These are phyloP conservation scores for Synanthedon andrenaeformis DNA, from an alignment of 2,888 invertebrate species.

Conservation along the genomic window DNA sequence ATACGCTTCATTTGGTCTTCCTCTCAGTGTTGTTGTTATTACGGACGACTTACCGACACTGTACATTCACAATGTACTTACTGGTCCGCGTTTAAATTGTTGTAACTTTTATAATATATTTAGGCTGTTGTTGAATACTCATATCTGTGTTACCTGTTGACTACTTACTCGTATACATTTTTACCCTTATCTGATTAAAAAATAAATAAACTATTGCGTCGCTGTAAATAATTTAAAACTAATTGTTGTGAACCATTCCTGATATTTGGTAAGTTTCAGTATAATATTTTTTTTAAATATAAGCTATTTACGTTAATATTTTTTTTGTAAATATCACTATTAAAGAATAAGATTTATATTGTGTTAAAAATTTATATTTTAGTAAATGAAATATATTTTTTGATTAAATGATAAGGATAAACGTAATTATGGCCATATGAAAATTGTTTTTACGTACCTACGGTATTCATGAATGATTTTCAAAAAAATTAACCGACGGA, in stretches of 20 bases:
- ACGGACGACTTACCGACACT: conserved; percentile 34
- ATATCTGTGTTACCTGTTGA: conserved; percentile 67
- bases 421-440: neutral
- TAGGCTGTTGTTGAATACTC: conserved; percentile 62
- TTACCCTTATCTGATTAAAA: conserved; percentile 33
- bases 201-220: conserved; percentile 31
- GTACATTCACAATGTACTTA: conserved; percentile 27
- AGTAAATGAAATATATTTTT: neutral
- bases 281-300: neutral
- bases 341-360: too few relatives aligned
- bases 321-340: too few relatives aligned
- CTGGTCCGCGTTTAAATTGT: conserved; percentile 44
- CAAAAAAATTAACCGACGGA: neutral
- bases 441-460: neutral
- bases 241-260: conserved; percentile 20
- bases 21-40: conserved; percentile 51
- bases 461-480: neutral
- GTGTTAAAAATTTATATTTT: neutral
- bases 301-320: too few relatives aligned
- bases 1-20: conserved; percentile 47
- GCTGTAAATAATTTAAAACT: conserved; percentile 29
- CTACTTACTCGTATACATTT: conserved; percentile 57
- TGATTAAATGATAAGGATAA: neutral
- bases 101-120: conserved; percentile 60
- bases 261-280: conserved; percentile 29